Percentiles rank a stretch among this genome's conserved stretches.
Evolutionary conservation across 2,797 vertebrate species (phyloP).

Genomic region (Gouania willdenowi): DNA sequence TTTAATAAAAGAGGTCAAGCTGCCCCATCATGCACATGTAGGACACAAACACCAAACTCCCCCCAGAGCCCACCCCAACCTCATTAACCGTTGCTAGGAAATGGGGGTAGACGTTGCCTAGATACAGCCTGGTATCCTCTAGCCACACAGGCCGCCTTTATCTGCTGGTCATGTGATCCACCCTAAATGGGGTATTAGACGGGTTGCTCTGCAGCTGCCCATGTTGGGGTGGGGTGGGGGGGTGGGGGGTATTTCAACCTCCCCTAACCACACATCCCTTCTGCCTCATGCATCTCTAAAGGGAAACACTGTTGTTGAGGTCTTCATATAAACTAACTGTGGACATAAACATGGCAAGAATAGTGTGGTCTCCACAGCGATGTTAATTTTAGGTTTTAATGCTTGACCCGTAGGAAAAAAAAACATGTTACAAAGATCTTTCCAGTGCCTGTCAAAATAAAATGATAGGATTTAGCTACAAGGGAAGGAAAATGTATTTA

Average conservation of each 20-base stretch:
- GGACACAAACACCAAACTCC: conserved; percentile 51
- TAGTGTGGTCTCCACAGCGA: too few species aligned
- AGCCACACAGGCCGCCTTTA: conserved; percentile 63
- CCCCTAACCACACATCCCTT: not conserved
- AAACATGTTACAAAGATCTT: too few species aligned
- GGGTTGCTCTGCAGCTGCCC: conserved; percentile 45
- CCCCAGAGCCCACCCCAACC: conserved; percentile 25
- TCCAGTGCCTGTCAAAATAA: too few species aligned
- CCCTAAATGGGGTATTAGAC: conserved; percentile 54
- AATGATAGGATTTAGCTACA: too few species aligned
- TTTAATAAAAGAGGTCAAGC: conserved; percentile 34
- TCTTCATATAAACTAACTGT: too few species aligned
- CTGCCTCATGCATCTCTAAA: not conserved
- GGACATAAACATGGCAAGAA: too few species aligned
- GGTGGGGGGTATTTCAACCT: conserved; percentile 18
- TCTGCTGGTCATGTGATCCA: conserved; percentile 60
- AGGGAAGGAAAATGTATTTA: too few species aligned
- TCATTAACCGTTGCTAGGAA: conserved; percentile 61
- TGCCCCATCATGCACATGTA: conserved; percentile 30
- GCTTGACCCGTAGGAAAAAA: too few species aligned
- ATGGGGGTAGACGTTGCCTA: conserved; percentile 71
- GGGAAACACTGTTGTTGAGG: too few species aligned
- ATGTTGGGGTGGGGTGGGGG: too few species aligned
- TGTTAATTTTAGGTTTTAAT: too few species aligned
- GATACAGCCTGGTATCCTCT: conserved; percentile 60